Evolutionary conservation across 2,888 invertebrate genomes (phyloP).

Genomic region (Callimorpha dominula): DNA sequence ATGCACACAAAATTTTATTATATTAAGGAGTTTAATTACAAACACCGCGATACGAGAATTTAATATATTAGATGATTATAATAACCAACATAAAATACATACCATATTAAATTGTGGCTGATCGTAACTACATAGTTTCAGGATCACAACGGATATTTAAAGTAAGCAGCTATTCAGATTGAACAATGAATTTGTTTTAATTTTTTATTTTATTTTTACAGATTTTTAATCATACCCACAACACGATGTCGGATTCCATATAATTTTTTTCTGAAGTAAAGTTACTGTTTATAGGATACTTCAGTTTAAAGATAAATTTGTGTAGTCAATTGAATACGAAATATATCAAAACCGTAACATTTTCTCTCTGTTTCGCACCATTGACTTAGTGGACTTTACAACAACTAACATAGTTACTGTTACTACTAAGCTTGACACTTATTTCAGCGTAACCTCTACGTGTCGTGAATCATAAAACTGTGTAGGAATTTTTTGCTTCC

Average conservation of each 20-base stretch:
- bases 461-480: conserved; percentile 41
- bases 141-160: background rate
- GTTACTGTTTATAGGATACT: background rate
- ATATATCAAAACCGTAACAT: no score
- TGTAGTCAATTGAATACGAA: background rate
- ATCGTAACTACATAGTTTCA: background rate
- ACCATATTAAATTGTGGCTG: background rate
- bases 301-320: background rate
- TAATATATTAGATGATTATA: no score
- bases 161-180: no score
- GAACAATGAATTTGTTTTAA: no score
- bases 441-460: conserved; percentile 35
- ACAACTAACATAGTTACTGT: conserved; percentile 33
- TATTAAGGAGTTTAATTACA: no score
- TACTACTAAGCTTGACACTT: conserved; percentile 35
- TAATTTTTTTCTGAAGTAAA: background rate
- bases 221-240: no score
- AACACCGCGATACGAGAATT: no score
- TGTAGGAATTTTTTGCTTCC: conserved; percentile 15
- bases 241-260: no score
- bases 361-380: conserved; percentile 29
- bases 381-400: conserved; percentile 31
- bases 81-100: background rate
- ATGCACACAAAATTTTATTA: no score
- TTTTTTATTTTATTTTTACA: no score